Conservation (phyloP, 2,113 vertebrate genomes). For the Amblyornis subalaris region DNA sequence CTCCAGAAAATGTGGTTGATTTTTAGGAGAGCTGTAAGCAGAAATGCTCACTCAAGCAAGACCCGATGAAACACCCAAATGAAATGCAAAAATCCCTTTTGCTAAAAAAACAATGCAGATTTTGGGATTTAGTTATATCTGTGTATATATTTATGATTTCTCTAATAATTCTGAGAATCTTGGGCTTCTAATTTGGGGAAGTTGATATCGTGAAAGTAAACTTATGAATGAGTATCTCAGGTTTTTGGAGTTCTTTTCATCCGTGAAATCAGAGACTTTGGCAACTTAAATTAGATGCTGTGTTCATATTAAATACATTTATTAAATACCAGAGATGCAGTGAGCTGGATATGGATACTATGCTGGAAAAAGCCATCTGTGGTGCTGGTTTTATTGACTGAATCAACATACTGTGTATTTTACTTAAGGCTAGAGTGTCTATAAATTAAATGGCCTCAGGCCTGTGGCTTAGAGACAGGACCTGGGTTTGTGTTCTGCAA, state of each 20-base stretch:
- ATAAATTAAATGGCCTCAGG: slow-evolving; percentile 16
- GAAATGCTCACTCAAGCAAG: not conserved
- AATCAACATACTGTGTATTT: not conserved
- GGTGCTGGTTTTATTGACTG: not conserved
- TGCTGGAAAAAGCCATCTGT: not conserved
- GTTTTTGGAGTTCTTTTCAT: not conserved
- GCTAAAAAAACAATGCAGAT: not conserved
- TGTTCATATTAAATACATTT: not conserved
- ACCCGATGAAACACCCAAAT: not conserved
- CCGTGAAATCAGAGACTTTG: not conserved
- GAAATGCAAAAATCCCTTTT: not conserved
- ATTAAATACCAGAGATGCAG: not conserved
- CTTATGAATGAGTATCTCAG: not conserved
- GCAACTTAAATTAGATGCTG: not conserved
- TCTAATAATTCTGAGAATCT: not conserved
- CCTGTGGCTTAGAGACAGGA: not conserved
- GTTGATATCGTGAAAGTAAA: not conserved
- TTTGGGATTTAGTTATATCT: not conserved
- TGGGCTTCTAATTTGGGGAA: not conserved
- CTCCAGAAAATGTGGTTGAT: not conserved
- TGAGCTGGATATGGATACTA: not conserved
- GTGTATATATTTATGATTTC: not conserved
- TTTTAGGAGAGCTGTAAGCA: not conserved
- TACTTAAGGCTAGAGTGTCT: not conserved
- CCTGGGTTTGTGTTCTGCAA: not conserved